Base-by-base conservation (phyloP, 2,888 invertebrate species). In the Cryptus viduatorius region DNA sequence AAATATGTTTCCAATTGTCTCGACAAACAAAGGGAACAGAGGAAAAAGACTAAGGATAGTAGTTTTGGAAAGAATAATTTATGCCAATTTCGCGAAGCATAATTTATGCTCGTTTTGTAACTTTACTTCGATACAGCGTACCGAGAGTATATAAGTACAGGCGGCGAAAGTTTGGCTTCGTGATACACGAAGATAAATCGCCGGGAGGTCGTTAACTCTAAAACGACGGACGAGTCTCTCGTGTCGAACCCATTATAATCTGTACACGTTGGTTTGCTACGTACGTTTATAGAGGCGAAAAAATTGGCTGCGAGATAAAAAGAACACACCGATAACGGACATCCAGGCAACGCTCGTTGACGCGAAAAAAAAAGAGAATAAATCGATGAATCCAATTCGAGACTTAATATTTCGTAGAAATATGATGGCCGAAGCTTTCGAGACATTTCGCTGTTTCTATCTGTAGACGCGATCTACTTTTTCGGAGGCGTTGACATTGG, bases 191-290 rank as follows among this genome's bases (percentile, higher is more conserved):
- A 64, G 65, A 76, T 76, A 19, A 42, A 71, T 71, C 53, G 19
- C 16, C 19, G 31, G 7, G 71, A 31, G 44, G 56, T 71, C 37
- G 56, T 71, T 56, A 53, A 37, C 56, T 44, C 71, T 31, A 2
- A 31, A 71, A 56, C 71, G 71, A n/a, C n/a, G 61, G 29, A 61
- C 61, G 61, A 61, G 29, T n/a, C 31, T 29, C 61, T 61, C 12
- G 61, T 29, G 61, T 61, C 61, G 14, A 61, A 29, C 31, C 31
- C n/a, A 61, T 61, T 61, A 31, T 31, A 61, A 24, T 61, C 61
- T 14, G 29, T 31, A 31, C 31, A n/a, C n/a, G 29, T n/a, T 29
- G 14, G 5, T 61, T 24, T 5, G 61, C 12, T 29, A 29, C 12
- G 29, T 29, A 4, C n/a, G 61, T 31, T 4, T 37, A 37, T 5